phyloP scores from a whole-genome alignment of 1,140 invertebrate genomes.

The Schlechtendalia chinensis region DNA sequence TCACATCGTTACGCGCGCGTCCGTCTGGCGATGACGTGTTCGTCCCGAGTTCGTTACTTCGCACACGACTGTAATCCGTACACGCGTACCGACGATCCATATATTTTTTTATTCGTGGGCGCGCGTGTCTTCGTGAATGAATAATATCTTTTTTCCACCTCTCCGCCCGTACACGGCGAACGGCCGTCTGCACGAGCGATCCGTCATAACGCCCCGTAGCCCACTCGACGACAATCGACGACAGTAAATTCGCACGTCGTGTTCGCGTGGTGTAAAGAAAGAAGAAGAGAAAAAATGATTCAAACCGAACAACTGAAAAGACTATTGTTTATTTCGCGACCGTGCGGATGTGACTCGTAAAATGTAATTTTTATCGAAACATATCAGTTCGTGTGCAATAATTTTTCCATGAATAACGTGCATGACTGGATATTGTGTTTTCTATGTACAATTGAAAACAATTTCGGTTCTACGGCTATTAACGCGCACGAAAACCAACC shows the following conservation, averaged over 20 bases:
- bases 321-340: too few species aligned
- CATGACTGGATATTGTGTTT: too few species aligned
- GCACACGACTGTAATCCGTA: neutral
- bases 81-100: neutral
- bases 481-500: too few species aligned
- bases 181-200: neutral
- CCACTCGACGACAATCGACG: slow-evolving; percentile 8
- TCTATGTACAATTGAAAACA: too few species aligned
- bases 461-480: too few species aligned
- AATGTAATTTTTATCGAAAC: neutral
- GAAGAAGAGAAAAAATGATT: too few species aligned
- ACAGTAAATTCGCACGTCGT: slow-evolving; percentile 14
- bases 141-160: slow-evolving; percentile 9
- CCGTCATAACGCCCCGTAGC: slow-evolving; percentile 27
- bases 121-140: slow-evolving; percentile 18
- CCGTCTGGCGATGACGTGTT: slow-evolving; percentile 7
- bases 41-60: neutral
- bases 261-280: slow-evolving; percentile 7
- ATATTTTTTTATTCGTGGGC: neutral
- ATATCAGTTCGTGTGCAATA: neutral
- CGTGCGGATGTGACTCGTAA: too few species aligned
- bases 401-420: neutral
- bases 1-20: neutral
- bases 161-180: slow-evolving; percentile 12
- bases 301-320: too few species aligned